Conservation (phyloP, 2,888 invertebrate genomes). For the Apotomis betuletana region DNA sequence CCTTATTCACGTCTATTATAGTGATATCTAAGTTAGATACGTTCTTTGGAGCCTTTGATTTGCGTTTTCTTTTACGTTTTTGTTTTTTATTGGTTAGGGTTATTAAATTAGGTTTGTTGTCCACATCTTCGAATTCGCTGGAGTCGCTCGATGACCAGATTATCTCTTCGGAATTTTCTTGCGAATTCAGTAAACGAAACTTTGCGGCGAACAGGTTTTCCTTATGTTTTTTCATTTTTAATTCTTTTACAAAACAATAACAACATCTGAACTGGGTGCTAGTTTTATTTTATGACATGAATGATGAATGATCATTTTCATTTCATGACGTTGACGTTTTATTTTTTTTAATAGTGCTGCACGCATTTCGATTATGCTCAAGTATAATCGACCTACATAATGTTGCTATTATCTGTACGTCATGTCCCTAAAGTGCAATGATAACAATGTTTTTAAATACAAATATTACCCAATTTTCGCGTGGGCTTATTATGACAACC, state of each 20-base stretch:
- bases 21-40: slow-evolving; percentile 65
- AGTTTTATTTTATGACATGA: too few relatives aligned
- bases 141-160: slow-evolving; percentile 72
- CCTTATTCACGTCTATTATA: slow-evolving; percentile 52
- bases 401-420: slow-evolving; percentile 17
- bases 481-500: slow-evolving; percentile 23
- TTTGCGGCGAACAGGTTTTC: slow-evolving; percentile 63
- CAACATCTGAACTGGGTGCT: not conserved
- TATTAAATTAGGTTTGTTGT: slow-evolving; percentile 46
- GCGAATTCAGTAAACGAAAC: slow-evolving; percentile 67
- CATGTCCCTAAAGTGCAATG: not conserved
- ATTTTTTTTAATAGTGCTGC: slow-evolving; percentile 14
- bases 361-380: slow-evolving; percentile 4
- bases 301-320: not conserved
- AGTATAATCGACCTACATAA: slow-evolving; percentile 10
- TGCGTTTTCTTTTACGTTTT: slow-evolving; percentile 66
- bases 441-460: slow-evolving; percentile 12
- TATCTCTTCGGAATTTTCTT: slow-evolving; percentile 67
- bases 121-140: slow-evolving; percentile 65
- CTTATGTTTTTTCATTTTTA: slow-evolving; percentile 60
- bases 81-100: slow-evolving; percentile 46
- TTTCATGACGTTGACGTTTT: not conserved
- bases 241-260: slow-evolving; percentile 4
- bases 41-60: slow-evolving; percentile 58
- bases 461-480: slow-evolving; percentile 10